Conservation (phyloP, 2,113 vertebrate species). For the Apeltes quadracus region DNA sequence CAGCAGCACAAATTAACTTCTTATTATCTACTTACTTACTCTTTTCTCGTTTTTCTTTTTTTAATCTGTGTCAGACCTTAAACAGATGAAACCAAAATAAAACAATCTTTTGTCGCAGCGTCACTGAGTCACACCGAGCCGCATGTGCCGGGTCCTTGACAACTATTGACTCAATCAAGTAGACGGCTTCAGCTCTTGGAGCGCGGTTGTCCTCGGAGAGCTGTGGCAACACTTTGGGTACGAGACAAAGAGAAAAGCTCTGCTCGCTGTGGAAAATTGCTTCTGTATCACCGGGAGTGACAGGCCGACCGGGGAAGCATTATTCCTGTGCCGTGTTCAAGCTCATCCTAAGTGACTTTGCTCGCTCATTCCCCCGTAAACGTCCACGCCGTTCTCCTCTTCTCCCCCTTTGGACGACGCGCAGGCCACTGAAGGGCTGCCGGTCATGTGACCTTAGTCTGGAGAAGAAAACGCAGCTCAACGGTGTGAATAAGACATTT, state of each 20-base stretch:
- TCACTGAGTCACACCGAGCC: slow-evolving; percentile 51
- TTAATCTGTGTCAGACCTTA: slow-evolving; percentile 39
- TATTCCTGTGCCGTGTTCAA: slow-evolving; percentile 24
- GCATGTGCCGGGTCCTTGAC: slow-evolving; percentile 30
- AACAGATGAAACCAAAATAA: slow-evolving; percentile 7
- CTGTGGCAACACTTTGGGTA: slow-evolving; percentile 4
- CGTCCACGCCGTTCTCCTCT: not conserved
- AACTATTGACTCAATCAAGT: slow-evolving; percentile 30
- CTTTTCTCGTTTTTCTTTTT: no score
- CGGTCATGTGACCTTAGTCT: not conserved
- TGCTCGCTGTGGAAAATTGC: slow-evolving; percentile 3
- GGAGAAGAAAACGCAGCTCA: no score
- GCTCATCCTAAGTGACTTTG: slow-evolving; percentile 20
- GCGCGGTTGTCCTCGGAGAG: slow-evolving; percentile 40
- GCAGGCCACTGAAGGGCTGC: not conserved
- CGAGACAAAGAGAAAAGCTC: slow-evolving; percentile 11
- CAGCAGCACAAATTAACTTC: not conserved
- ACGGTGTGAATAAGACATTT: no score
- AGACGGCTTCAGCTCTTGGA: slow-evolving; percentile 15
- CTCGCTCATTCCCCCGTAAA: not conserved
- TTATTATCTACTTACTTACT: not conserved
- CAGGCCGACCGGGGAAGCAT: not conserved
- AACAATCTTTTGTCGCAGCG: slow-evolving; percentile 28
- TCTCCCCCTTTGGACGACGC: not conserved
- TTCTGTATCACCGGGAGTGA: slow-evolving; percentile 6